Evolutionary conservation across 2,113 vertebrate species (phyloP).

Genomic region (Notarius quadriscutis): DNA sequence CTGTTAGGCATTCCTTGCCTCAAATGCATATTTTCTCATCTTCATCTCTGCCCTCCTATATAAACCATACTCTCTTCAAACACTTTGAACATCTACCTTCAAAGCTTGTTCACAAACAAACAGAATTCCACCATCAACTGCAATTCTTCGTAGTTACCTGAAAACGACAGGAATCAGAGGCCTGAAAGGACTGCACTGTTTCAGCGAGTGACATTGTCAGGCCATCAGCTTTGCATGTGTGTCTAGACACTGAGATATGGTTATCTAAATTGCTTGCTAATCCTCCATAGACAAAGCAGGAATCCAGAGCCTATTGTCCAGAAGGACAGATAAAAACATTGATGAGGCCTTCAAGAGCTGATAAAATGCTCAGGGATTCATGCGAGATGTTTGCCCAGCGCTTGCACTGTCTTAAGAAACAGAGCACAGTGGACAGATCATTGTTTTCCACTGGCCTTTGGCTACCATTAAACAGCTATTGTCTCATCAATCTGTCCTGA

Average conservation of each 20-base stretch:
- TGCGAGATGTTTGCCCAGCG: constrained; percentile 61
- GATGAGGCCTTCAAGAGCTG: constrained; percentile 64
- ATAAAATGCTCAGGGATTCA: constrained; percentile 64
- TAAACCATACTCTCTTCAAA: constrained; percentile 16
- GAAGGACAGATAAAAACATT: constrained; percentile 59
- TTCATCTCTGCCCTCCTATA: background rate
- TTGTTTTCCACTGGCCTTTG: background rate
- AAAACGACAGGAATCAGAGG: constrained; percentile 39
- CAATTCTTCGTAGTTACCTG: constrained; percentile 48
- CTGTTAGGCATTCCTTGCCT: constrained; percentile 11
- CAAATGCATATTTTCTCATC: constrained; percentile 6
- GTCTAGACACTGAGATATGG: constrained; percentile 69
- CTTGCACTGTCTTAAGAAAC: constrained; percentile 63
- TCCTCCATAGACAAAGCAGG: constrained; percentile 53
- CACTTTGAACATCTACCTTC: constrained; percentile 45
- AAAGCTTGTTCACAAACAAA: constrained; percentile 53
- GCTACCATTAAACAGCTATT: constrained; percentile 37
- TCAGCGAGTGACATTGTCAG: constrained; percentile 49
- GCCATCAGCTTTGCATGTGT: constrained; percentile 45
- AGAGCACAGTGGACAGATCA: constrained; percentile 35
- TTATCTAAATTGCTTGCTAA: constrained; percentile 69
- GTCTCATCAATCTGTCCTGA: background rate
- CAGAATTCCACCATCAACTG: constrained; percentile 40
- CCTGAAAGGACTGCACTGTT: constrained; percentile 61
- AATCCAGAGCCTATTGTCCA: constrained; percentile 68